A percentile compares a stretch with the other conserved stretches of the same genome.
These are phyloP conservation scores for Tetraodon nigroviridis DNA, from an alignment of 2,113 vertebrate genomes.

Conservation along the genomic window DNA sequence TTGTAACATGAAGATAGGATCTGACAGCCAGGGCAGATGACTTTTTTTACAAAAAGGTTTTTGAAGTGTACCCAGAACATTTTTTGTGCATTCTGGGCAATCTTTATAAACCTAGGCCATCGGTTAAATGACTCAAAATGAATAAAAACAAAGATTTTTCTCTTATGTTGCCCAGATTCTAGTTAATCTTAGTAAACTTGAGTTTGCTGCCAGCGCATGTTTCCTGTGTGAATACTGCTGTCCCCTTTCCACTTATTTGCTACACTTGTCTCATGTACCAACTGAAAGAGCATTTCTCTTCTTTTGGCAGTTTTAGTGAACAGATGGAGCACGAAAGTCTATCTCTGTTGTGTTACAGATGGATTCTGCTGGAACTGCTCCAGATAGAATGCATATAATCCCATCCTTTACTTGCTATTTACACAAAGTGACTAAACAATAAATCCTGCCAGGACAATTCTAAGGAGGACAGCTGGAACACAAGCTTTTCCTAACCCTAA, in stretches of 20 bases:
- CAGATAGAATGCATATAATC: slow-evolving; percentile 17
- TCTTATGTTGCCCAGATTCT: slow-evolving; percentile 46
- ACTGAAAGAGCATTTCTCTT: slow-evolving; percentile 56
- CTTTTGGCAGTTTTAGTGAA: slow-evolving; percentile 42
- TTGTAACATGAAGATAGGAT: no score
- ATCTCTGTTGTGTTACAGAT: slow-evolving; percentile 24
- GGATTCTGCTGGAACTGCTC: slow-evolving; percentile 18
- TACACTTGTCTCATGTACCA: slow-evolving; percentile 40
- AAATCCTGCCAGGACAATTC: not conserved
- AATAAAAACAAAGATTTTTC: slow-evolving; percentile 26
- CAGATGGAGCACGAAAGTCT: slow-evolving; percentile 51
- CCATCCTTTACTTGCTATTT: not conserved
- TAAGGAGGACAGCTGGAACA: not conserved
- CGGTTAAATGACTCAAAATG: slow-evolving; percentile 7
- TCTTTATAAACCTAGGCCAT: not conserved
- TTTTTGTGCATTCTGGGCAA: not conserved
- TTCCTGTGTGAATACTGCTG: slow-evolving; percentile 54
- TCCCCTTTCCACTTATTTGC: slow-evolving; percentile 45
- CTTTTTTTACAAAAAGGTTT: not conserved
- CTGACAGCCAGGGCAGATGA: not conserved
- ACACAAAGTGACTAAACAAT: not conserved
- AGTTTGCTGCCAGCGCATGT: slow-evolving; percentile 55
- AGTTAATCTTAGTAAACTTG: slow-evolving; percentile 52
- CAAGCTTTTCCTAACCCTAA: not conserved
- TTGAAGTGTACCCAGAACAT: not conserved